Evolutionary conservation across 2,113 vertebrate species (phyloP).

Genomic region (Brachirus orientalis): DNA sequence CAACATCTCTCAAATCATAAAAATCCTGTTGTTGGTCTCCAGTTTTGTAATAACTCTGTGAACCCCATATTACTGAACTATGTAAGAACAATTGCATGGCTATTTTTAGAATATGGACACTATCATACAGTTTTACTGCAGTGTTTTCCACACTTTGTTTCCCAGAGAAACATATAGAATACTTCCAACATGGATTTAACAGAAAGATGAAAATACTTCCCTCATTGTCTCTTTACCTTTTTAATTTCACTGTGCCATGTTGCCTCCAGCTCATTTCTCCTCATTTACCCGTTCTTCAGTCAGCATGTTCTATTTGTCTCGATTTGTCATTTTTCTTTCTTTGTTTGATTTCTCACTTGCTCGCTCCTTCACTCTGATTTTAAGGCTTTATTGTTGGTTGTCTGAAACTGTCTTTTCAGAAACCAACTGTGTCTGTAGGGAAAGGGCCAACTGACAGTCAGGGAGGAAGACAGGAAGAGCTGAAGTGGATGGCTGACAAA

Average conservation of each 20-base stretch:
- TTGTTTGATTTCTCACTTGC: neutral
- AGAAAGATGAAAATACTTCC: neutral
- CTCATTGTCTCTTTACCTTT: neutral
- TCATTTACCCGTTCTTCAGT: constrained; percentile 29
- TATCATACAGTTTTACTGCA: too few species aligned
- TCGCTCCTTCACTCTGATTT: constrained; percentile 19
- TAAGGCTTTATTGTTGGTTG: constrained; percentile 39
- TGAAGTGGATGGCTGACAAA: constrained; percentile 32
- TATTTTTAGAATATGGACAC: neutral
- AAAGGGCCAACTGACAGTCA: constrained; percentile 44
- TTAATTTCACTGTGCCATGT: constrained; percentile 10
- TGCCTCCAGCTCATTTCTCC: constrained; percentile 5
- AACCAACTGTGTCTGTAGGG: constrained; percentile 30
- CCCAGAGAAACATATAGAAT: neutral
- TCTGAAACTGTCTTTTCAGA: constrained; percentile 42
- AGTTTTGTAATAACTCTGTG: constrained; percentile 6
- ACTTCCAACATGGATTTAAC: neutral
- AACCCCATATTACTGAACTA: neutral
- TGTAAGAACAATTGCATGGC: too few species aligned
- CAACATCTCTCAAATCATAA: too few species aligned
- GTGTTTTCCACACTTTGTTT: neutral
- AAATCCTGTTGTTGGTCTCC: neutral
- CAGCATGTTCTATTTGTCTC: constrained; percentile 23
- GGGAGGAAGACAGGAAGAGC: constrained; percentile 23
- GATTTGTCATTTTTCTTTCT: constrained; percentile 14